These are phyloP conservation scores for Charaxes varanes DNA, from an alignment of 1,140 invertebrate species.

Conservation along the genomic window DNA sequence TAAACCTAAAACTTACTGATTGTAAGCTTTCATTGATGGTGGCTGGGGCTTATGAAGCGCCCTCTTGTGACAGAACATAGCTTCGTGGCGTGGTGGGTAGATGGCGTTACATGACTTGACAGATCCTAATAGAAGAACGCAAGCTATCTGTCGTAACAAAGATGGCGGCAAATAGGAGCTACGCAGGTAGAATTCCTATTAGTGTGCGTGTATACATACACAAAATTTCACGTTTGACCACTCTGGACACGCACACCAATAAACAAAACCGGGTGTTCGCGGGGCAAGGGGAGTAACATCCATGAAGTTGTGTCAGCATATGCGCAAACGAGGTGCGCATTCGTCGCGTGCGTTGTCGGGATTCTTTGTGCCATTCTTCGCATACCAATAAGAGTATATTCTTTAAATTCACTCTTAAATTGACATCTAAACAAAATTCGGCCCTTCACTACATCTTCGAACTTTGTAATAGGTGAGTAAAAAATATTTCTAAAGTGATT, in stretches of 20 bases:
- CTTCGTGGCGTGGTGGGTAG: constrained; percentile 21
- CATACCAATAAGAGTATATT: constrained; percentile 92
- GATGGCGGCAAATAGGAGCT: constrained; percentile 64
- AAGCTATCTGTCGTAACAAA: constrained; percentile 54
- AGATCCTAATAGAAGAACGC: constrained; percentile 31
- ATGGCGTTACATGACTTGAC: constrained; percentile 33
- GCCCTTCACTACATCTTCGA: constrained; percentile 75
- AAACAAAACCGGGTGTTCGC: constrained; percentile 53
- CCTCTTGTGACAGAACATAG: constrained; percentile 2
- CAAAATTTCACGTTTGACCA: constrained; percentile 72
- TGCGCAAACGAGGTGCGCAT: constrained; percentile 88
- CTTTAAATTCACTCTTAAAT: constrained; percentile 80
- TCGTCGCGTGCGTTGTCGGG: constrained; percentile 90
- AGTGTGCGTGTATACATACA: constrained; percentile 62
- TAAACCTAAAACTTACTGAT: too few species aligned
- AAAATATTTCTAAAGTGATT: constrained; percentile 69
- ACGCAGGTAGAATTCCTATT: constrained; percentile 52
- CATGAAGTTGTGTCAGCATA: constrained; percentile 80
- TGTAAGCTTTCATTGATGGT: too few species aligned
- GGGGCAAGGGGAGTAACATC: constrained; percentile 73
- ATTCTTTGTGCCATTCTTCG: constrained; percentile 96
- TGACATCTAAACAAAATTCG: constrained; percentile 78
- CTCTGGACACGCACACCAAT: constrained; percentile 55
- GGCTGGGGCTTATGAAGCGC: neutral
- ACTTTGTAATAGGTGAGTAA: constrained; percentile 81